phyloP scores from a whole-genome alignment of 2,888 invertebrate genomes.

The Masnerella sp. region DNA sequence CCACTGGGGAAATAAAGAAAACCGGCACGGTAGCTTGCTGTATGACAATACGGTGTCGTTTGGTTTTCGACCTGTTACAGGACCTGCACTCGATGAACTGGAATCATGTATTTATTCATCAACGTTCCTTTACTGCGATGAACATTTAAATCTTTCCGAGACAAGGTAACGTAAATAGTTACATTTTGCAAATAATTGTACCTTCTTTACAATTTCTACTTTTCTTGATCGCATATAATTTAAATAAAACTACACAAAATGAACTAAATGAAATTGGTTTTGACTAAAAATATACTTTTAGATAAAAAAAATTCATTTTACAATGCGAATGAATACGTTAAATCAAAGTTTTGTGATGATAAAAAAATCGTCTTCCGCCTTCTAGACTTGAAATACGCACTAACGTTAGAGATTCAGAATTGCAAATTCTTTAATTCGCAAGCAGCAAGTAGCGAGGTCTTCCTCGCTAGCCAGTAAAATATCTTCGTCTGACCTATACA shows the following conservation, averaged over 20 bases:
- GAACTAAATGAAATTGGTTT: no score
- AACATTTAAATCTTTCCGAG: slow-evolving; percentile 9
- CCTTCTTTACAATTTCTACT: slow-evolving; percentile 6
- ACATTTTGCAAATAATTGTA: neutral
- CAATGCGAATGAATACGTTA: slow-evolving; percentile 18
- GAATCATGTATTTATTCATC: slow-evolving; percentile 46
- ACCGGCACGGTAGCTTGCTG: slow-evolving; percentile 69
- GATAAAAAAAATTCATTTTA: slow-evolving; percentile 36
- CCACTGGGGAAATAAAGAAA: slow-evolving; percentile 78
- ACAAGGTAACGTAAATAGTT: slow-evolving; percentile 24
- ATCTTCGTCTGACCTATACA: slow-evolving; percentile 77
- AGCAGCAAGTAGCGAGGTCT: slow-evolving; percentile 62
- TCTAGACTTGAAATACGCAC: slow-evolving; percentile 48
- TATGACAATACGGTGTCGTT: slow-evolving; percentile 73
- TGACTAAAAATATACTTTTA: no score
- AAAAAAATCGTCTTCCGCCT: slow-evolving; percentile 52
- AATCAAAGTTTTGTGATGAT: slow-evolving; percentile 51
- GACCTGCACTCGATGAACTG: slow-evolving; percentile 50
- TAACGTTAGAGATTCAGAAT: slow-evolving; percentile 72
- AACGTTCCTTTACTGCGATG: slow-evolving; percentile 3
- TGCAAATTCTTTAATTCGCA: slow-evolving; percentile 78
- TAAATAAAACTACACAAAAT: no score
- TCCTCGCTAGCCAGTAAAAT: slow-evolving; percentile 72
- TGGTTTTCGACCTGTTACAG: slow-evolving; percentile 47
- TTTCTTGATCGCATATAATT: slow-evolving; percentile 4